phyloP scores from a whole-genome alignment of 2,113 vertebrate genomes.

The Vulpes vulpes region DNA sequence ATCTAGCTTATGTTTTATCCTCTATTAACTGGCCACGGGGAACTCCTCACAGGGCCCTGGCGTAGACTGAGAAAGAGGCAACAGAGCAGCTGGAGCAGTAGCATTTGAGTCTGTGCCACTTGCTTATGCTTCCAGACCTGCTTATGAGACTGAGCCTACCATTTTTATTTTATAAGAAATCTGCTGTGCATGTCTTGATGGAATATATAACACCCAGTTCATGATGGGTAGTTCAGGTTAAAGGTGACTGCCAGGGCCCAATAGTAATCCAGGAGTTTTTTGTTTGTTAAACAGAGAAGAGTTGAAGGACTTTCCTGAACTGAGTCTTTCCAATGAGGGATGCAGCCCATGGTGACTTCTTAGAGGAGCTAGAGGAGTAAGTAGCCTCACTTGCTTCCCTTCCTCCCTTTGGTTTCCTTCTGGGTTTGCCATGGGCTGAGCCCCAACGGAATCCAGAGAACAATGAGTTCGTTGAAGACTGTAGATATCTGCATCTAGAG shows the following conservation, averaged over 20 bases:
- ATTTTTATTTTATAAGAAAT: background rate
- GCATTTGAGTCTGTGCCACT: background rate
- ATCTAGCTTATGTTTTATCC: background rate
- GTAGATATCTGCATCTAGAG: background rate
- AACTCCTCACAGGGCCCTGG: background rate
- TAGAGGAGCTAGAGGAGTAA: background rate
- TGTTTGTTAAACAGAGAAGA: background rate
- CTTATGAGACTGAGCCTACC: background rate
- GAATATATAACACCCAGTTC: background rate
- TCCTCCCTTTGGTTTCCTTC: background rate
- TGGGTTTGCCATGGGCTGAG: background rate
- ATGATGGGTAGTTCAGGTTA: background rate
- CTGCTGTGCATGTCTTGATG: background rate
- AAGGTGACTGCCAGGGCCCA: background rate
- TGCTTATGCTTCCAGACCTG: background rate
- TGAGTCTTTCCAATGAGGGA: background rate
- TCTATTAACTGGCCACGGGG: background rate
- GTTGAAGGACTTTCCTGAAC: background rate
- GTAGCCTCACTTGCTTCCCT: background rate
- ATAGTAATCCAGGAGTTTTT: background rate
- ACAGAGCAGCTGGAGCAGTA: background rate
- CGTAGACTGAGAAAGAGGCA: background rate
- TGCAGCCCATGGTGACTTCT: background rate
- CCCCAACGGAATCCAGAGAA: background rate
- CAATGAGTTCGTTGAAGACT: background rate